Conservation (phyloP, 2,113 vertebrate genomes). For the Ardeotis arabs region DNA sequence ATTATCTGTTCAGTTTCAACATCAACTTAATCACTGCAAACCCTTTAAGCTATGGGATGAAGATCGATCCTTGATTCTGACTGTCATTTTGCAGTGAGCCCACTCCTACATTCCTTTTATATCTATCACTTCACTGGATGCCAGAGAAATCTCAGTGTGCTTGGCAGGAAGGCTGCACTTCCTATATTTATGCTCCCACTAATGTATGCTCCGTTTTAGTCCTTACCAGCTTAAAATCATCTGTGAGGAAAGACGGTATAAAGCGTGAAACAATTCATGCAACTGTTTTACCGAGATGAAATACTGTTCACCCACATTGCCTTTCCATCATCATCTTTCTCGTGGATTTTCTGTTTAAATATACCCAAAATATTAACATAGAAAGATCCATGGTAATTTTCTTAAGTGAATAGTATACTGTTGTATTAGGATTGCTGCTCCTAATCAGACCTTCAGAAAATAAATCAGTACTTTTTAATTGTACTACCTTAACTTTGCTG, state of each 20-base stretch:
- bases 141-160: conserved; percentile 56
- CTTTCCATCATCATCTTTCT: background rate
- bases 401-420: background rate
- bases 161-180: conserved; percentile 50
- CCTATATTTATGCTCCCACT: conserved; percentile 59
- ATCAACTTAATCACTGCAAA: background rate
- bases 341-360: background rate
- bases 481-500: conserved; percentile 58
- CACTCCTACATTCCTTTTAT: conserved; percentile 53
- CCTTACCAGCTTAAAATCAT: conserved; percentile 22
- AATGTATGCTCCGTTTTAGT: conserved; percentile 46
- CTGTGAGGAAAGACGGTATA: background rate
- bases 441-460: background rate
- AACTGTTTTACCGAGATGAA: background rate
- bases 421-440: background rate
- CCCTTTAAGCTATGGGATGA: background rate
- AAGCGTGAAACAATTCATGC: background rate
- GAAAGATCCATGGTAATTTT: background rate
- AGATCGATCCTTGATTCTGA: background rate
- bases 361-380: background rate
- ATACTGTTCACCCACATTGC: background rate
- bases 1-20: background rate
- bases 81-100: conserved; percentile 49
- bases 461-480: conserved; percentile 37
- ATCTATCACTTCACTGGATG: conserved; percentile 34